Evolutionary conservation across 2,797 vertebrate species (phyloP).

Genomic region (Decapterus maruadsi): DNA sequence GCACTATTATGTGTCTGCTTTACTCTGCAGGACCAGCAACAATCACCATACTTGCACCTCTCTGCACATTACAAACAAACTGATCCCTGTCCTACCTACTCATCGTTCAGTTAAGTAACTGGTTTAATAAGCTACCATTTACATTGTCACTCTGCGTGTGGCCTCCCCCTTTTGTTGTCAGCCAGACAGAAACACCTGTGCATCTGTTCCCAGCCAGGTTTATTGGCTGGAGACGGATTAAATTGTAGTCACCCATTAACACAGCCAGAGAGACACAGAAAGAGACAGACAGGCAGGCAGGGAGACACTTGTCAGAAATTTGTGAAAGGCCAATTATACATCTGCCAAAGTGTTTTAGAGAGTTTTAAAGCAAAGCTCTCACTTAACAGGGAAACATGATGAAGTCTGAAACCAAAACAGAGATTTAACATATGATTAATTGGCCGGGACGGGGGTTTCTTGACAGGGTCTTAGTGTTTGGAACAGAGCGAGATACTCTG

Average conservation of each 20-base stretch:
- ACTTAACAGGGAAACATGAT: not conserved
- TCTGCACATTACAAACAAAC: not conserved
- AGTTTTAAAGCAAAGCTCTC: not conserved
- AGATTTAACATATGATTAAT: not conserved
- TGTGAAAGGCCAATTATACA: not conserved
- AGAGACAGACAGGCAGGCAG: not conserved
- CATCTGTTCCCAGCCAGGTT: not conserved
- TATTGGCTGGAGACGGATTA: not conserved
- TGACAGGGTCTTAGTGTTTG: not conserved
- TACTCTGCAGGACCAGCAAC: not conserved
- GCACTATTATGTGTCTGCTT: not conserved
- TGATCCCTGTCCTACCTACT: not conserved
- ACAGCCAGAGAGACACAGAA: not conserved
- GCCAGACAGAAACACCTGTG: not conserved
- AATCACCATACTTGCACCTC: not conserved
- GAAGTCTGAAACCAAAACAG: not conserved
- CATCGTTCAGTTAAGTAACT: not conserved
- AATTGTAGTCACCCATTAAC: not conserved
- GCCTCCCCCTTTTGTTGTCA: not conserved
- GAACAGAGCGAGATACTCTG: not conserved
- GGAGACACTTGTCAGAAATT: not conserved
- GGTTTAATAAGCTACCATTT: not conserved
- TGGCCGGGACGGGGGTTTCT: not conserved
- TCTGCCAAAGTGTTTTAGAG: not conserved
- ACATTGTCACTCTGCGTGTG: not conserved